A percentile compares a stretch with the other conserved stretches of the same genome.
These are phyloP conservation scores for Entomobrya multifasciata DNA, from an alignment of 2,888 invertebrate species.

Conservation along the genomic window DNA sequence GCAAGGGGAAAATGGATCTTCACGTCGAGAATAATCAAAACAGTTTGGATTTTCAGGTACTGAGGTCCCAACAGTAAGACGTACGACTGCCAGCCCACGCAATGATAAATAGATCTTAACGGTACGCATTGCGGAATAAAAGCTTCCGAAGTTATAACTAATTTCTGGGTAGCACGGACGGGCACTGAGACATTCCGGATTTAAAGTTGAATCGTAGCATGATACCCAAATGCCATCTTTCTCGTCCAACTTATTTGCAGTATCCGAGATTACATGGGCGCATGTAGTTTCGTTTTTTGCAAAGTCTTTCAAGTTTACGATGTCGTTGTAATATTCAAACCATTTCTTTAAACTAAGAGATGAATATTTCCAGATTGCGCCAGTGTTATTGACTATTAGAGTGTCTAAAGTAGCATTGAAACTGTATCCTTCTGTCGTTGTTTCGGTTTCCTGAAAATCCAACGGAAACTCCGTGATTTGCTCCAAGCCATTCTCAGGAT, in stretches of 20 bases:
- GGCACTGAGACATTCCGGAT: neutral
- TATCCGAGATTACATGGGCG: neutral
- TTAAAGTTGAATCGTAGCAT: constrained; percentile 25
- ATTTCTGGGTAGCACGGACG: constrained; percentile 1
- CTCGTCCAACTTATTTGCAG: neutral
- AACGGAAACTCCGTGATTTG: no score
- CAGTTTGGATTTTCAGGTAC: no score
- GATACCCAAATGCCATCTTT: neutral
- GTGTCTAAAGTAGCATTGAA: neutral
- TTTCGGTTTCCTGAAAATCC: no score
- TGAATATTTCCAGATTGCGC: neutral
- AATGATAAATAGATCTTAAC: constrained; percentile 7
- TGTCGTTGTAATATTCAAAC: constrained; percentile 50
- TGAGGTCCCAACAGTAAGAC: neutral
- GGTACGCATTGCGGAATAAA: neutral
- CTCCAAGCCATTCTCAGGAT: no score
- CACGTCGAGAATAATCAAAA: constrained; percentile 13
- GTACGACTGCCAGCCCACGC: constrained; percentile 10
- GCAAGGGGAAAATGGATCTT: constrained; percentile 31
- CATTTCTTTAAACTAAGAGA: neutral
- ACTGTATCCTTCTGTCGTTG: no score
- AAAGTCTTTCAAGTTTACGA: neutral
- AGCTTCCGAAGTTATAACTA: neutral
- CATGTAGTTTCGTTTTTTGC: neutral
- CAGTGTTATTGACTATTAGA: neutral